A percentile compares a stretch with the other conserved stretches of the same genome.
phyloP scores from a whole-genome alignment of 2,888 invertebrate species.

The Augochlorella aurata region DNA sequence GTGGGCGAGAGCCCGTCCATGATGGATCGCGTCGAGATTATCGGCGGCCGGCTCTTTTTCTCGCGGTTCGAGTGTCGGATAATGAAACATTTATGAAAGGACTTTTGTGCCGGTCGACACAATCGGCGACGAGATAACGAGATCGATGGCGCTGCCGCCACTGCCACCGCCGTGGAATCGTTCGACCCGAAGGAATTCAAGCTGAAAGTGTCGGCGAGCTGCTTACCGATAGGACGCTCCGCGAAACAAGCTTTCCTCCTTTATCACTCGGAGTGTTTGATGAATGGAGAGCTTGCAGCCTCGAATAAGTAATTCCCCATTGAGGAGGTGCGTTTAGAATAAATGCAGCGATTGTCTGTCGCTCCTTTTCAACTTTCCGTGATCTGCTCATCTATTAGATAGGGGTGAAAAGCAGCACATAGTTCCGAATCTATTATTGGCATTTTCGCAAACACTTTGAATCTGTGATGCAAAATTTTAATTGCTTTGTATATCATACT shows the following conservation, averaged over 20 bases:
- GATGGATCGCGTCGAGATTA: conserved; percentile 59
- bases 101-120: conserved; percentile 49
- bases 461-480: no score
- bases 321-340: not conserved
- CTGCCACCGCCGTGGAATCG: conserved; percentile 6
- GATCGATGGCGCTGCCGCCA: conserved; percentile 31
- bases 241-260: not conserved
- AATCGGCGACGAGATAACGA: conserved; percentile 49
- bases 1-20: conserved; percentile 30
- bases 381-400: no score
- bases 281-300: not conserved
- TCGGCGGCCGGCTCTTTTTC: conserved; percentile 40
- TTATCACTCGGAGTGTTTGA: not conserved
- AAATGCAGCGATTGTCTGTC: not conserved
- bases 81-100: conserved; percentile 68
- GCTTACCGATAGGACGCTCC: not conserved
- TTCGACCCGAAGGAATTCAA: conserved; percentile 20
- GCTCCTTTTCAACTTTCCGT: not conserved
- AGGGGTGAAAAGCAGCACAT: no score
- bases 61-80: conserved; percentile 58
- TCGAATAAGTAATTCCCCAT: conserved; percentile 9
- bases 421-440: no score
- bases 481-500: no score
- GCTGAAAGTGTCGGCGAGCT: conserved; percentile 23
- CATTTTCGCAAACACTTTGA: no score